phyloP scores from a whole-genome alignment of 1,140 invertebrate genomes.

The Lasioglossum baleicum region DNA sequence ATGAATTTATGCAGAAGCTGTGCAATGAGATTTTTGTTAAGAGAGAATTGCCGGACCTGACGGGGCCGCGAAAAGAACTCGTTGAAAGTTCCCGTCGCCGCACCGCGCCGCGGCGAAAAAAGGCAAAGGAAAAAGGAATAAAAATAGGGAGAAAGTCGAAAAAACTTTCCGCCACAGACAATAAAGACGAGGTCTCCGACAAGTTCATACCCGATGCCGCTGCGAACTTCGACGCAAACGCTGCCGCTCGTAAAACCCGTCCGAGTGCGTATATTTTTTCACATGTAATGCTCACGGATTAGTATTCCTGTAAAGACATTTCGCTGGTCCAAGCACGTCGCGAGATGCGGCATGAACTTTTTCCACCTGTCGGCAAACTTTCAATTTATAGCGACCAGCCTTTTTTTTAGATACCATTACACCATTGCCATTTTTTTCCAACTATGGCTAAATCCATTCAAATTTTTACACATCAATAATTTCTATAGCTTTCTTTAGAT shows the following conservation, averaged over 20 bases:
- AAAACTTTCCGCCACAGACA: neutral
- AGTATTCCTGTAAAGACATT: conserved; percentile 10
- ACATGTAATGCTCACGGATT: conserved; percentile 22
- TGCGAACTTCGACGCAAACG: conserved; percentile 15
- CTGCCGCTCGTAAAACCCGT: neutral
- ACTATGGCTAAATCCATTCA: too few relatives aligned
- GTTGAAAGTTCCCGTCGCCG: neutral
- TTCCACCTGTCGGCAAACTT: neutral
- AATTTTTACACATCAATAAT: too few relatives aligned
- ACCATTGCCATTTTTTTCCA: too few relatives aligned
- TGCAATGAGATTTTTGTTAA: neutral
- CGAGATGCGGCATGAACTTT: neutral
- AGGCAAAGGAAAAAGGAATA: too few relatives aligned
- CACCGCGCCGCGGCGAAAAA: neutral
- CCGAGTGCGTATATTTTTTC: conserved; percentile 5
- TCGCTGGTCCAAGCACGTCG: conserved; percentile 3
- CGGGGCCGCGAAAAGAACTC: neutral
- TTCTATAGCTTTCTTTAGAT: too few relatives aligned
- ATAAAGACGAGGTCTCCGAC: conserved; percentile 1
- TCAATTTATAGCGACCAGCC: neutral
- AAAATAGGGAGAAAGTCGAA: neutral
- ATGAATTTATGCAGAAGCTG: conserved; percentile 25
- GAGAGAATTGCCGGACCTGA: neutral
- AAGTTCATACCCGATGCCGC: conserved; percentile 15
- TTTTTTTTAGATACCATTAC: neutral